Conservation (phyloP, 2,888 invertebrate genomes). For the Macropis europaea region DNA sequence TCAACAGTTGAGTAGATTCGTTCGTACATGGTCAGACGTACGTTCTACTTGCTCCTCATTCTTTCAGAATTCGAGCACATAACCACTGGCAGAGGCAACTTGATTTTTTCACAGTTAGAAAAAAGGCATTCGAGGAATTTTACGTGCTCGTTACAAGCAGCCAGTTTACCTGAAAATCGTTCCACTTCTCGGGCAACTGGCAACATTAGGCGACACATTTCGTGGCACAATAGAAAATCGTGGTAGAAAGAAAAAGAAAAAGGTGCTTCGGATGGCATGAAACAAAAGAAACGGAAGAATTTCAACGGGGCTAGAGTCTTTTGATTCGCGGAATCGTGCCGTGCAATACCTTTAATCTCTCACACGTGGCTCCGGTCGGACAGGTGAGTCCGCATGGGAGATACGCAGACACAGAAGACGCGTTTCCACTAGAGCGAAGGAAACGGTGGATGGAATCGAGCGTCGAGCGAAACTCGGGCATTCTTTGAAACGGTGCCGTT, state of each 20-base stretch:
- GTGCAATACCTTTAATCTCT: conserved; percentile 29
- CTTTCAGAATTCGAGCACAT: too few relatives aligned
- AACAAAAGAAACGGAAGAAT: neutral
- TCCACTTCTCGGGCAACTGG: conserved; percentile 7
- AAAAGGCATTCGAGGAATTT: too few relatives aligned
- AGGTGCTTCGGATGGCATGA: conserved; percentile 26
- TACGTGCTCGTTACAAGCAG: too few relatives aligned
- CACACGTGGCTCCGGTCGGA: neutral
- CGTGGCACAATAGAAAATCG: conserved; percentile 39
- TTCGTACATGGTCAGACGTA: conserved; percentile 3
- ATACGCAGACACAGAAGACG: neutral
- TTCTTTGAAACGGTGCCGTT: conserved; percentile 32
- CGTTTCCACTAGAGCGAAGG: conserved; percentile 39
- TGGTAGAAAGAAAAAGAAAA: conserved; percentile 15
- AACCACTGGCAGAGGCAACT: too few relatives aligned
- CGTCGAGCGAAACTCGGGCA: conserved; percentile 43
- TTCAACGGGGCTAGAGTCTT: neutral
- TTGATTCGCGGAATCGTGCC: conserved; percentile 11
- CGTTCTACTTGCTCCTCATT: too few relatives aligned
- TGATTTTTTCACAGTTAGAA: too few relatives aligned
- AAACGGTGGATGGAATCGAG: conserved; percentile 22
- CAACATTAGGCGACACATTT: conserved; percentile 24
- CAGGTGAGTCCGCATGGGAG: neutral
- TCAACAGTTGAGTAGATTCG: conserved; percentile 13
- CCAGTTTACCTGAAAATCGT: conserved; percentile 19